Percentiles rank a stretch among this genome's conserved stretches.
phyloP scores from a whole-genome alignment of 2,888 invertebrate genomes.

The Charanyca ferruginea region DNA sequence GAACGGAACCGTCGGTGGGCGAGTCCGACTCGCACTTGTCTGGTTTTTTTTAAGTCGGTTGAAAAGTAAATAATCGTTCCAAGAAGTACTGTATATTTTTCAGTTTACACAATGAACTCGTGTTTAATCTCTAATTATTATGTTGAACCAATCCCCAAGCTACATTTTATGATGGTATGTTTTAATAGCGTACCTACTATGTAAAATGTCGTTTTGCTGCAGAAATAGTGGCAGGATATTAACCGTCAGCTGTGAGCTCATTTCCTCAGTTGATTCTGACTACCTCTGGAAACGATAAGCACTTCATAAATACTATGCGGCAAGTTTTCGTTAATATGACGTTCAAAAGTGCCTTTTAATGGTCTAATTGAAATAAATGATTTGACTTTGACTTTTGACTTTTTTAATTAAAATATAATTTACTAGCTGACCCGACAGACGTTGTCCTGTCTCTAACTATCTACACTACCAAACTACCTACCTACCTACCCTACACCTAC shows the following conservation, averaged over 20 bases:
- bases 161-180: neutral
- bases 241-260: slow-evolving; percentile 49
- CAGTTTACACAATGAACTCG: too few relatives aligned
- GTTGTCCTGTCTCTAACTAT: too few relatives aligned
- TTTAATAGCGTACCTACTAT: slow-evolving; percentile 8
- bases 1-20: too few relatives aligned
- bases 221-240: slow-evolving; percentile 51
- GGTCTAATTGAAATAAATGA: too few relatives aligned
- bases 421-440: too few relatives aligned
- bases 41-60: too few relatives aligned
- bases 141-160: neutral
- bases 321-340: too few relatives aligned
- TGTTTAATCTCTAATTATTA: neutral
- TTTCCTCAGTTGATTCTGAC: slow-evolving; percentile 43
- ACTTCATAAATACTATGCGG: slow-evolving; percentile 27
- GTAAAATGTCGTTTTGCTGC: slow-evolving; percentile 29
- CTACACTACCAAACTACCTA: too few relatives aligned
- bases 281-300: slow-evolving; percentile 43
- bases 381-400: too few relatives aligned
- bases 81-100: neutral
- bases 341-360: too few relatives aligned
- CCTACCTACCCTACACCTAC: too few relatives aligned
- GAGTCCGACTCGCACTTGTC: too few relatives aligned
- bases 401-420: slow-evolving; percentile 48
- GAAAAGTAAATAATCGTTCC: neutral